These are phyloP conservation scores for Craterocephalus amniculus DNA, from an alignment of 2,797 vertebrate genomes.

Conservation along the genomic window DNA sequence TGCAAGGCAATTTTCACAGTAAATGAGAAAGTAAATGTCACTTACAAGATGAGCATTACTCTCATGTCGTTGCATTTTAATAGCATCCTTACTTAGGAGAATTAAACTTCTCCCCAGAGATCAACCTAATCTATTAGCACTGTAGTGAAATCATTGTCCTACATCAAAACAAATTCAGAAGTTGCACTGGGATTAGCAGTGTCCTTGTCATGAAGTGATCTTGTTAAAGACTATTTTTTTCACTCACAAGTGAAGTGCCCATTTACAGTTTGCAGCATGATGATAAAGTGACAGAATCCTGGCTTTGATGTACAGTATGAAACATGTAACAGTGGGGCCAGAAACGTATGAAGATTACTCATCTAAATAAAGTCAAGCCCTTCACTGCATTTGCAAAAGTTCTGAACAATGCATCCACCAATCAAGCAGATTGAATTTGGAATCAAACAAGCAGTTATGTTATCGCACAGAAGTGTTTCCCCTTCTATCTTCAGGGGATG, in stretches of 20 bases:
- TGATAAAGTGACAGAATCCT: neutral
- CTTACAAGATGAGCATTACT: slow-evolving; percentile 72
- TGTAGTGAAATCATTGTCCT: slow-evolving; percentile 21
- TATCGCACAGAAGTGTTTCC: too few relatives aligned
- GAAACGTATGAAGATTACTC: slow-evolving; percentile 1
- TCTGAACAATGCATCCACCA: neutral
- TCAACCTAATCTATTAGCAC: slow-evolving; percentile 47
- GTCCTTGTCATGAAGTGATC: neutral
- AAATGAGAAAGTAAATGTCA: slow-evolving; percentile 75
- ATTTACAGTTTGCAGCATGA: neutral
- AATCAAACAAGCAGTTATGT: neutral
- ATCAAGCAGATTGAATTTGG: neutral
- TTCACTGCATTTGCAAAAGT: neutral
- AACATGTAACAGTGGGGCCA: neutral
- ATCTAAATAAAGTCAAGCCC: slow-evolving; percentile 1
- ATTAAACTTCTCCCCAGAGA: slow-evolving; percentile 56
- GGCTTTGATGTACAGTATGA: slow-evolving; percentile 11
- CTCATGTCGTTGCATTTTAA: slow-evolving; percentile 69
- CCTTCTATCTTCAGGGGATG: too few relatives aligned
- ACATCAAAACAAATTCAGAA: slow-evolving; percentile 24
- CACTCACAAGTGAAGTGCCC: neutral
- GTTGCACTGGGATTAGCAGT: neutral
- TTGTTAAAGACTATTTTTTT: neutral
- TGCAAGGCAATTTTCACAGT: slow-evolving; percentile 54
- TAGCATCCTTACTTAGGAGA: slow-evolving; percentile 53